Percentiles rank a stretch among this genome's conserved stretches.
These are phyloP conservation scores for Galbula dea DNA, from an alignment of 2,113 vertebrate genomes.

Conservation along the genomic window DNA sequence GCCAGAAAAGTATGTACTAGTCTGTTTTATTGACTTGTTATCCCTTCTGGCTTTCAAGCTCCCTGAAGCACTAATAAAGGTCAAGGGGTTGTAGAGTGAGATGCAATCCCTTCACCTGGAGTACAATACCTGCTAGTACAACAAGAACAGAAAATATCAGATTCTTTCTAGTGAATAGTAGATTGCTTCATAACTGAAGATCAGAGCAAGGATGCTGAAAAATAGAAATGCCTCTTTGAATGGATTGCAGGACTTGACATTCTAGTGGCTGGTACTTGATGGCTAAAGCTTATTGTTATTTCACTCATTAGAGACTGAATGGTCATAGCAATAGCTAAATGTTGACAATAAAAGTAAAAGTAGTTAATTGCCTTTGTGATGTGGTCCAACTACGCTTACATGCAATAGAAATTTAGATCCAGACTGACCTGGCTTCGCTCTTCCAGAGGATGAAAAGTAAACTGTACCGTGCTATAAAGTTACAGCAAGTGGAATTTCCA, in stretches of 20 bases:
- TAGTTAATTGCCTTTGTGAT: neutral
- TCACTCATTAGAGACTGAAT: neutral
- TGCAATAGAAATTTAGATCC: neutral
- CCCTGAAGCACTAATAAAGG: constrained; percentile 50
- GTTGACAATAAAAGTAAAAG: neutral
- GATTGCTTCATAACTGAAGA: neutral
- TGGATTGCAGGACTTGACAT: neutral
- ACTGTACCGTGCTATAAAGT: neutral
- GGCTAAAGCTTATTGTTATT: constrained; percentile 1
- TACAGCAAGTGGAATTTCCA: neutral
- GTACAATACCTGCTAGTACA: neutral
- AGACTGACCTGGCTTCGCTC: neutral
- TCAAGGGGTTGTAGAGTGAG: constrained; percentile 18
- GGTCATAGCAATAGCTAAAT: neutral
- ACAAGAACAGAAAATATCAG: neutral
- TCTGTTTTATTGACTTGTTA: constrained; percentile 34
- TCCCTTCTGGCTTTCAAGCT: constrained; percentile 3
- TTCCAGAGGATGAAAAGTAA: neutral
- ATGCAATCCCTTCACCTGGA: constrained; percentile 12
- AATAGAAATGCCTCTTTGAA: neutral
- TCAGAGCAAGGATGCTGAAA: neutral
- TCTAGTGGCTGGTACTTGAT: neutral
- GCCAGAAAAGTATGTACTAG: neutral
- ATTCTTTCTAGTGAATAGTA: constrained; percentile 4
- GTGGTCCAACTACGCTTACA: neutral